Percentiles rank a stretch among this genome's conserved stretches.
Conservation (phyloP, 2,797 vertebrate species). For the Acanthiza pusilla region DNA sequence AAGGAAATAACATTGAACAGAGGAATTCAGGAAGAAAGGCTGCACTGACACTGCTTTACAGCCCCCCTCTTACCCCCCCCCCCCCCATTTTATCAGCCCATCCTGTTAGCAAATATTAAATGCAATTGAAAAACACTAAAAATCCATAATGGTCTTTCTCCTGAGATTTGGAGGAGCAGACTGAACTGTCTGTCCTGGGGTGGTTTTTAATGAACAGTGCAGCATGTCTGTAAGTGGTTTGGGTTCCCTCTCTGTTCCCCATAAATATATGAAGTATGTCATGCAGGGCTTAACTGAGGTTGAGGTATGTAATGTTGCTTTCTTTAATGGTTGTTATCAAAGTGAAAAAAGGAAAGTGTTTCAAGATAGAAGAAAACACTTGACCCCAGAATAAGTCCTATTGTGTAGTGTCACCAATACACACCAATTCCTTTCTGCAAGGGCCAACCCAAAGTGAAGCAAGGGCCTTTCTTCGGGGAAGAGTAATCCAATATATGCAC, state of each 20-base stretch:
- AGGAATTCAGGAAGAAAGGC: neutral
- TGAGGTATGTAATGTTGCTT: neutral
- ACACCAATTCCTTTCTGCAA: neutral
- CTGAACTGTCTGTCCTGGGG: neutral
- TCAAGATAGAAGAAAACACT: neutral
- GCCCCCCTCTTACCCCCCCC: neutral
- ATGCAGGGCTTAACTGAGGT: neutral
- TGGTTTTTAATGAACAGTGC: neutral
- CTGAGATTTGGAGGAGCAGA: neutral
- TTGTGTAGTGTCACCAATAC: neutral
- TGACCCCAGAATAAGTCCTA: neutral
- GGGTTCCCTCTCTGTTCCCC: neutral
- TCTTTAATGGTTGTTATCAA: neutral
- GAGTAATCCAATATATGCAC: neutral
- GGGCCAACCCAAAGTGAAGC: neutral
- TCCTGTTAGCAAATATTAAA: neutral
- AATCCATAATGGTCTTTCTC: neutral
- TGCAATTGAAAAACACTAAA: neutral
- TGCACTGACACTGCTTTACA: neutral
- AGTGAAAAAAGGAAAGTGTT: neutral
- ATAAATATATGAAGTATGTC: neutral
- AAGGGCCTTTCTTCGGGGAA: neutral
- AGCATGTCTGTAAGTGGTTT: neutral
- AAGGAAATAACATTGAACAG: neutral
- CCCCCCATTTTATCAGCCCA: neutral